phyloP scores from a whole-genome alignment of 2,113 vertebrate genomes.

The Peromyscus californicus region DNA sequence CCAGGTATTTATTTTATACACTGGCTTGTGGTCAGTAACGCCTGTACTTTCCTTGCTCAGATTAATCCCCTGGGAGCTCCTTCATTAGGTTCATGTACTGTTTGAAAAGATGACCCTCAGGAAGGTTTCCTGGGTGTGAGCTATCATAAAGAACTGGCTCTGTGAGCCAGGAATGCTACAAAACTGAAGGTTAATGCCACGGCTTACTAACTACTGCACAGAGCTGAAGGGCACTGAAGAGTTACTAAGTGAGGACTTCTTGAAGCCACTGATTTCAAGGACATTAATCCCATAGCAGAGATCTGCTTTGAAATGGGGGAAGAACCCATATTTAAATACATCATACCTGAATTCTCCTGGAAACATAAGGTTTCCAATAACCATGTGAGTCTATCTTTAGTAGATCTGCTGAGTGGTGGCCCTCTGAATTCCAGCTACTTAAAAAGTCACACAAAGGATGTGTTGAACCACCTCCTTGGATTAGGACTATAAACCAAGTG shows the following conservation, averaged over 20 bases:
- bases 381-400: neutral
- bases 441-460: neutral
- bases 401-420: neutral
- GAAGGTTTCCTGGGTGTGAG: neutral
- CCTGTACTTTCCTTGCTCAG: neutral
- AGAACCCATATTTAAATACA: neutral
- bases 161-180: neutral
- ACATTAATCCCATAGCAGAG: neutral
- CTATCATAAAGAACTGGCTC: neutral
- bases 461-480: neutral
- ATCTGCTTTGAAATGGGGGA: neutral
- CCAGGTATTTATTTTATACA: neutral
- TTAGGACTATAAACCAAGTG: neutral
- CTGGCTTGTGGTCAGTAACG: neutral
- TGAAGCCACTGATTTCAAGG: neutral
- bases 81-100: neutral
- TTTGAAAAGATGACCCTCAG: neutral
- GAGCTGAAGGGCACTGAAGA: neutral
- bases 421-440: neutral
- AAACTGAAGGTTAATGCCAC: neutral
- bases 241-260: neutral
- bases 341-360: neutral
- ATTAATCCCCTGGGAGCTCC: too few species aligned
- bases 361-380: slow-evolving; percentile 5
- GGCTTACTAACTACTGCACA: rapidly evolving